Evolutionary conservation across 2,113 vertebrate species (phyloP).

Genomic region (Oceanites oceanicus): DNA sequence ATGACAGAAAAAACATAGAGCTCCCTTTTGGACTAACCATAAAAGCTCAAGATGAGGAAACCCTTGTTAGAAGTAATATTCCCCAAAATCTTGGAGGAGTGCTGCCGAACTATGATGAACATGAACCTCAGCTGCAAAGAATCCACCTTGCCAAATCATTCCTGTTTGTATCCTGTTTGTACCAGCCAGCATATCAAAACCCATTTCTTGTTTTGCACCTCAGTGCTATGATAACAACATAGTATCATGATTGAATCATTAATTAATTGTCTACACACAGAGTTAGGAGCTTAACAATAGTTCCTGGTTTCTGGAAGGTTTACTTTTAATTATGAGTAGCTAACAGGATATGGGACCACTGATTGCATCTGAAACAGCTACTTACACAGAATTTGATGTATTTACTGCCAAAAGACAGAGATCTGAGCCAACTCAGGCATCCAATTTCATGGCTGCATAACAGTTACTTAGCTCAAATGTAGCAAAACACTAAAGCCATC

Average conservation of each 20-base stretch:
- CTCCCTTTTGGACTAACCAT: neutral
- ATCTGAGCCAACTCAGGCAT: neutral
- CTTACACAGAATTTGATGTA: neutral
- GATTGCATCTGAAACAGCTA: neutral
- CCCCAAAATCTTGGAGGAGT: neutral
- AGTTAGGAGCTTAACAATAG: neutral
- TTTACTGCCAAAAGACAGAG: constrained; percentile 16
- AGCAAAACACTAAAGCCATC: neutral
- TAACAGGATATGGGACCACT: neutral
- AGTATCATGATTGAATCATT: neutral
- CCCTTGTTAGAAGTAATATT: neutral
- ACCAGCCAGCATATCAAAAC: neutral
- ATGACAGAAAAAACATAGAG: neutral
- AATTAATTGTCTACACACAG: neutral
- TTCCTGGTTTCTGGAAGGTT: neutral
- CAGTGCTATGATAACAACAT: neutral
- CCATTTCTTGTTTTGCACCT: neutral
- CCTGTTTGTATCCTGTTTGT: neutral
- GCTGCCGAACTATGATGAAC: neutral
- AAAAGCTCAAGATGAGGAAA: neutral
- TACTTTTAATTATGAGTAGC: neutral
- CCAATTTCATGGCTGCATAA: neutral
- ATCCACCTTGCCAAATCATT: neutral
- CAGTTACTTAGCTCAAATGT: constrained; percentile 11
- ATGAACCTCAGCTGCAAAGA: neutral